These are phyloP conservation scores for Papilio aristodemus DNA, from an alignment of 1,140 invertebrate species.

Conservation along the genomic window DNA sequence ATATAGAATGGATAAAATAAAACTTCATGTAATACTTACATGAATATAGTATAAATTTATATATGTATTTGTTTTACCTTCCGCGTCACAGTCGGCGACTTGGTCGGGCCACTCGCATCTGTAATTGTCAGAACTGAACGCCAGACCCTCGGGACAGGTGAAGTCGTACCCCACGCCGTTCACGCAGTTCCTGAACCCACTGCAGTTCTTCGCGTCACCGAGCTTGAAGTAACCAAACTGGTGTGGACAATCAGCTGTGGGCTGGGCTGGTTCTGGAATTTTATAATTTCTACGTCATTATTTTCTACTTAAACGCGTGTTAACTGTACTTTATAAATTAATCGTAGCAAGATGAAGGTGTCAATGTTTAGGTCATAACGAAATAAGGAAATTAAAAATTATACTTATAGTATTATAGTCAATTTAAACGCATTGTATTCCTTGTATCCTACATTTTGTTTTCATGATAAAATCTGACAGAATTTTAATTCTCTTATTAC, in stretches of 20 bases:
- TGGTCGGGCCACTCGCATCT: conserved; percentile 94
- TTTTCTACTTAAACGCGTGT: background rate
- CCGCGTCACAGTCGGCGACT: conserved; percentile 87
- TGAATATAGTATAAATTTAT: background rate
- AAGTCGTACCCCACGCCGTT: conserved; percentile 84
- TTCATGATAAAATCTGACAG: too few species aligned
- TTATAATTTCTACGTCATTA: conserved; percentile 6
- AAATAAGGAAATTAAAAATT: too few species aligned
- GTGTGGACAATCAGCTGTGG: conserved; percentile 90
- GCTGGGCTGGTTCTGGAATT: conserved; percentile 76
- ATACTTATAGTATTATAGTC: too few species aligned
- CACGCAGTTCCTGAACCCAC: conserved; percentile 92
- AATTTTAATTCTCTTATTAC: too few species aligned
- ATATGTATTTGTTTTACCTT: conserved; percentile 78
- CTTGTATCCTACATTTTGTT: too few species aligned
- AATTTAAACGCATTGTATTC: too few species aligned
- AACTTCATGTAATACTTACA: too few species aligned
- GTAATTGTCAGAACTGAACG: conserved; percentile 88
- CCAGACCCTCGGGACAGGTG: conserved; percentile 91
- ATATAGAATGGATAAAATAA: too few species aligned
- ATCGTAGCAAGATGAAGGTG: too few species aligned
- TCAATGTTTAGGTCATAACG: too few species aligned
- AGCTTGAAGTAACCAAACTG: conserved; percentile 92
- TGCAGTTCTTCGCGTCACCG: conserved; percentile 85
- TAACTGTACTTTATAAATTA: too few species aligned